These are phyloP conservation scores for Hiodon alosoides DNA, from an alignment of 2,113 vertebrate species.

Conservation along the genomic window DNA sequence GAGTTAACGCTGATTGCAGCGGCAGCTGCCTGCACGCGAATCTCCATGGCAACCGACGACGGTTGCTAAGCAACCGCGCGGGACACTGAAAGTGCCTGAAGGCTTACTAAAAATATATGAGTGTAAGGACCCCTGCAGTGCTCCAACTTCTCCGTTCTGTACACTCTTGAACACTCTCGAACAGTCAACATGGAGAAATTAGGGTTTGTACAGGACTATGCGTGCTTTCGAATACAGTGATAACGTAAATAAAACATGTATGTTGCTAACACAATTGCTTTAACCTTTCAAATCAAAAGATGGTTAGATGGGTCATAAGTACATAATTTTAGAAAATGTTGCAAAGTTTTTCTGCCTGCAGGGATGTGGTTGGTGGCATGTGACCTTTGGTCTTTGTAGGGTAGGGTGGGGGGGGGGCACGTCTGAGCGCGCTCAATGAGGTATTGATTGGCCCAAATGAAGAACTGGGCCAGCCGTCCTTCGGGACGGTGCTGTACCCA, in stretches of 20 bases:
- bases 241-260: too few species aligned
- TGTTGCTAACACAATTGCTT: background rate
- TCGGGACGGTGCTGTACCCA: too few species aligned
- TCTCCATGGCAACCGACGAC: constrained; percentile 93
- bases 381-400: constrained; percentile 33
- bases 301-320: background rate
- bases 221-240: too few species aligned
- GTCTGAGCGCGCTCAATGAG: too few species aligned
- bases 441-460: too few species aligned
- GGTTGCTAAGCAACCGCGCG: constrained; percentile 97
- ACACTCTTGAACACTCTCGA: constrained; percentile 33
- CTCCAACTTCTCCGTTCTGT: constrained; percentile 40
- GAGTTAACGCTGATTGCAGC: constrained; percentile 98
- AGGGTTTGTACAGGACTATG: too few species aligned
- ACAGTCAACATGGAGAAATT: background rate
- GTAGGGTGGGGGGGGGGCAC: too few species aligned
- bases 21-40: constrained; percentile 99
- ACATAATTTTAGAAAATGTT: too few species aligned
- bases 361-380: too few species aligned
- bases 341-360: too few species aligned
- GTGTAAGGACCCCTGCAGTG: constrained; percentile 60
- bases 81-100: constrained; percentile 98
- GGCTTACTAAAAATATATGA: constrained; percentile 98
- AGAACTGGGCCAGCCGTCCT: too few species aligned
- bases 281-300: background rate